phyloP scores from a whole-genome alignment of 2,113 vertebrate genomes.

The Apteryx mantelli region DNA sequence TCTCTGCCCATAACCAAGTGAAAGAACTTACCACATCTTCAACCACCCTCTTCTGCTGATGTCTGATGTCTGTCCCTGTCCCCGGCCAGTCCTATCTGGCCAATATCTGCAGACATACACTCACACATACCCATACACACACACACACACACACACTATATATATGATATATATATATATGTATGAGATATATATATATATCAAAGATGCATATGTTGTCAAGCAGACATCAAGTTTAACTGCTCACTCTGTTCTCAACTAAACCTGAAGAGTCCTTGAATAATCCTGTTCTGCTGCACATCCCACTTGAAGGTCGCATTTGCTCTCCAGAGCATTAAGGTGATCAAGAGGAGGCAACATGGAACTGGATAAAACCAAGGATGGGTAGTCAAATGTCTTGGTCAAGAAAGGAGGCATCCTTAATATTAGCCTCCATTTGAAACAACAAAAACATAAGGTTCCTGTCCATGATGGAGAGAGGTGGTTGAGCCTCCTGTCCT shows the following conservation, averaged over 20 bases:
- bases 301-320: background rate
- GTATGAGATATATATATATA: background rate
- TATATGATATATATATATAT: too few relatives aligned
- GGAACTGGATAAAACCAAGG: background rate
- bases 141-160: background rate
- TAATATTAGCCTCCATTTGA: too few relatives aligned
- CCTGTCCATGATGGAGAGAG: background rate
- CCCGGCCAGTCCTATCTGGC: background rate
- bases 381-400: background rate
- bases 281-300: background rate
- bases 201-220: background rate
- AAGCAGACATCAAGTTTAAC: background rate
- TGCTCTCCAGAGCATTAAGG: background rate
- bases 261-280: background rate
- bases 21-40: background rate
- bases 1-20: rapidly evolving
- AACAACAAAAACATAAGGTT: background rate
- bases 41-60: background rate
- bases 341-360: background rate
- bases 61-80: background rate
- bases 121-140: rapidly evolving
- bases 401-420: background rate
- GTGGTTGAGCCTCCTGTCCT: background rate
- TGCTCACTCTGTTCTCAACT: background rate
- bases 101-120: background rate